A percentile compares a stretch with the other conserved stretches of the same genome.
Conservation (phyloP, 2,888 invertebrate species). For the Zootermopsis nevadensis region DNA sequence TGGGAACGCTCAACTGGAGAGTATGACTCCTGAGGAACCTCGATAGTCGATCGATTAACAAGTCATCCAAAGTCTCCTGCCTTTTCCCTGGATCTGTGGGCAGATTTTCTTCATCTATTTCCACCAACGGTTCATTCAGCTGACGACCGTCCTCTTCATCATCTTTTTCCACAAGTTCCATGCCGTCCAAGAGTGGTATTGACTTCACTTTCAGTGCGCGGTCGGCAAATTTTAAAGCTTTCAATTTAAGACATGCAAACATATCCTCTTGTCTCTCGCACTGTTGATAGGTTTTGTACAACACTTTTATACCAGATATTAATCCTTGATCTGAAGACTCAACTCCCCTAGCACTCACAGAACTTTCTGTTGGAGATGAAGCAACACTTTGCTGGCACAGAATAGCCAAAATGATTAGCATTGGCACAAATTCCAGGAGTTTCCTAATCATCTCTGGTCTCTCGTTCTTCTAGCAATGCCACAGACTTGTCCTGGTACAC, state of each 20-base stretch:
- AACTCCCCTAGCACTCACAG: background rate
- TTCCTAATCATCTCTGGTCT: background rate
- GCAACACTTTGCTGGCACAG: background rate
- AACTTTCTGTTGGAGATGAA: background rate
- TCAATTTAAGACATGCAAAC: slow-evolving; percentile 45
- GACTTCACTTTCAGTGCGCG: slow-evolving; percentile 41
- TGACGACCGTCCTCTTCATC: background rate
- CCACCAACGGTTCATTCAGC: slow-evolving; percentile 29
- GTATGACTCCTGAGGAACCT: slow-evolving; percentile 57
- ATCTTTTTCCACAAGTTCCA: slow-evolving; percentile 41
- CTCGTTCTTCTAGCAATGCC: background rate
- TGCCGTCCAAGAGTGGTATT: slow-evolving; percentile 42
- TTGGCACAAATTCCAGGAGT: background rate
- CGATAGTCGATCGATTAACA: slow-evolving; percentile 56
- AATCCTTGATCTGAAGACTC: background rate
- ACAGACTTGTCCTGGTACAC: background rate
- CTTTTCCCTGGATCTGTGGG: slow-evolving; percentile 55
- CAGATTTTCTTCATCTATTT: slow-evolving; percentile 52
- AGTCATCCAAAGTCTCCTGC: slow-evolving; percentile 55
- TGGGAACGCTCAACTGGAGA: slow-evolving; percentile 52
- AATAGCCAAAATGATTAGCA: background rate
- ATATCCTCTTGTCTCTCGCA: slow-evolving; percentile 37
- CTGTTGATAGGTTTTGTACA: slow-evolving; percentile 37
- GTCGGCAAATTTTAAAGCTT: slow-evolving; percentile 46
- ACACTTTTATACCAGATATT: slow-evolving; percentile 37